Percentiles rank a stretch among this genome's conserved stretches.
phyloP scores from a whole-genome alignment of 2,113 vertebrate genomes.

The Nannobrachium achirus region DNA sequence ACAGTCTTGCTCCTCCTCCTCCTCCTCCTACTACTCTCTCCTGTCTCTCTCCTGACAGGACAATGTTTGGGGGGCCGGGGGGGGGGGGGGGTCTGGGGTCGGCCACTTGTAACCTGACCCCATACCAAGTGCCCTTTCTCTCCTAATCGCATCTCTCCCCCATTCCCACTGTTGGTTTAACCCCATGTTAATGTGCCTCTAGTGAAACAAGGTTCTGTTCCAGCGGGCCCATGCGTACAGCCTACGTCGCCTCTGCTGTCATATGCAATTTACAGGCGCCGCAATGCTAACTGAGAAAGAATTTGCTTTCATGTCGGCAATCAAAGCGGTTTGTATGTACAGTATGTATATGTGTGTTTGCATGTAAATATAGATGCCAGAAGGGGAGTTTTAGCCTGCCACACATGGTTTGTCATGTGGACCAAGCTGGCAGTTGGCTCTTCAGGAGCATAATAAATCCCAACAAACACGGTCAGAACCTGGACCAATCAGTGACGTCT shows the following conservation, averaged over 20 bases:
- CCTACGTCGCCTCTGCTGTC: conserved; percentile 53
- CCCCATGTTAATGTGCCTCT: conserved; percentile 66
- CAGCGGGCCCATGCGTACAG: conserved; percentile 23
- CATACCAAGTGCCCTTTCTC: conserved; percentile 24
- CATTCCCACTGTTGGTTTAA: conserved; percentile 76
- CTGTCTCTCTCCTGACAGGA: conserved; percentile 51
- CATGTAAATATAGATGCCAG: conserved; percentile 9
- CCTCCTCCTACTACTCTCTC: conserved; percentile 13
- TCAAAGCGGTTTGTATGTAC: neutral
- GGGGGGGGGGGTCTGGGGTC: conserved; percentile 35
- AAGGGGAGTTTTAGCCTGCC: conserved; percentile 4
- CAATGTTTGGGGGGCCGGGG: conserved; percentile 38
- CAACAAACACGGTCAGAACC: no score
- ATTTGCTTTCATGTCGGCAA: conserved; percentile 30
- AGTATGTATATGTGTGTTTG: neutral
- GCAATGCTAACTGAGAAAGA: conserved; percentile 36
- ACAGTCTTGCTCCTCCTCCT: conserved; percentile 30
- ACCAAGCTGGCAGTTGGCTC: neutral
- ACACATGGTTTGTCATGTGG: neutral
- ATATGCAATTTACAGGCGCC: conserved; percentile 51
- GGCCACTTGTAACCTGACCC: conserved; percentile 57
- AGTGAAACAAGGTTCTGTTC: conserved; percentile 68
- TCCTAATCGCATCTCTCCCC: conserved; percentile 65
- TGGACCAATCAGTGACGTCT: no score
- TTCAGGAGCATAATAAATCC: no score